Conservation (phyloP, 2,797 vertebrate species). For the Chiropotes sagulatus region DNA sequence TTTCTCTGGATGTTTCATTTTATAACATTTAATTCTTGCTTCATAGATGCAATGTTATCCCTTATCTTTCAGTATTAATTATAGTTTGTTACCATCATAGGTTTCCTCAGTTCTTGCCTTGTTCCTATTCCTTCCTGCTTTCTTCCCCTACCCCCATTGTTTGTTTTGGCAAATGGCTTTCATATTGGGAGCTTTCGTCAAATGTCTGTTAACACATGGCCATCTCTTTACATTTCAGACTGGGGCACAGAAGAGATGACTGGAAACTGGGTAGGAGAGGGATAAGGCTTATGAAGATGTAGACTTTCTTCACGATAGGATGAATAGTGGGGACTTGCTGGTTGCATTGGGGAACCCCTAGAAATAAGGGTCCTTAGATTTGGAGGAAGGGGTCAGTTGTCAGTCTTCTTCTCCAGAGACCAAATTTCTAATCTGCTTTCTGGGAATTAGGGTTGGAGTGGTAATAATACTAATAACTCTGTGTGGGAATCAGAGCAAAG, state of each 20-base stretch:
- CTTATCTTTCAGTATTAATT: neutral
- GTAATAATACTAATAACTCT: neutral
- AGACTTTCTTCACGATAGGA: neutral
- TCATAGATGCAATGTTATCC: neutral
- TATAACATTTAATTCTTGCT: neutral
- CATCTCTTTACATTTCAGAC: neutral
- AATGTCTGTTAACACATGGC: neutral
- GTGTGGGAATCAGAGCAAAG: no score
- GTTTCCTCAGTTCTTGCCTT: neutral
- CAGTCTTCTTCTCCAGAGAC: neutral
- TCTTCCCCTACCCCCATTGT: neutral
- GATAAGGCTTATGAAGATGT: neutral
- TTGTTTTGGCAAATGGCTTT: neutral
- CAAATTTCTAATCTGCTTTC: neutral
- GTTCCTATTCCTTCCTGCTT: neutral
- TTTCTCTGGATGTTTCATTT: neutral
- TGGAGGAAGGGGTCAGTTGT: no score
- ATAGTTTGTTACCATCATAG: neutral
- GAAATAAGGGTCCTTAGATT: neutral
- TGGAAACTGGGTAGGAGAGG: neutral
- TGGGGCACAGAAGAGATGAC: neutral
- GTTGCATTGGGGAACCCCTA: neutral
- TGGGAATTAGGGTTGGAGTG: neutral
- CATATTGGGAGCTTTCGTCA: neutral
- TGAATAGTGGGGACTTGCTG: neutral